A percentile compares a stretch with the other conserved stretches of the same genome.
Evolutionary conservation across 2,113 vertebrate species (phyloP).

Genomic region (Anhinga anhinga): DNA sequence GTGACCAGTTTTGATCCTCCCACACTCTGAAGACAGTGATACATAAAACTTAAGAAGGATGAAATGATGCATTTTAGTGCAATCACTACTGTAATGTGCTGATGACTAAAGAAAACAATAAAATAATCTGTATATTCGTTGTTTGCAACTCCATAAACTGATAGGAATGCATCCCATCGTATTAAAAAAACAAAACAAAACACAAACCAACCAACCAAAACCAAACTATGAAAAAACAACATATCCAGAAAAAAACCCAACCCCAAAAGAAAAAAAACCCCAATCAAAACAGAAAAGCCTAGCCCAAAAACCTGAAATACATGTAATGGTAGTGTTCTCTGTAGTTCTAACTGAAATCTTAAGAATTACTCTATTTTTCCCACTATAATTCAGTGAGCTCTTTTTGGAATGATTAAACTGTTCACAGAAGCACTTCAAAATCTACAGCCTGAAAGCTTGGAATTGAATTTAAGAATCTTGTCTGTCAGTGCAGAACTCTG

Average conservation of each 20-base stretch:
- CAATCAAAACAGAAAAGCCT: not conserved
- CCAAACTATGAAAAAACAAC: not conserved
- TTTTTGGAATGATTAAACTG: not conserved
- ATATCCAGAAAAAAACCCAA: not conserved
- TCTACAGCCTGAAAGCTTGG: not conserved
- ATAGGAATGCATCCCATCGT: not conserved
- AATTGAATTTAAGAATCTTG: not conserved
- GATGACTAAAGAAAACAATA: not conserved
- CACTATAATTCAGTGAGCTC: not conserved
- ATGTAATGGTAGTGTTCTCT: not conserved
- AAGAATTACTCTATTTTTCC: not conserved
- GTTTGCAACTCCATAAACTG: not conserved
- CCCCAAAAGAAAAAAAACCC: too few species aligned
- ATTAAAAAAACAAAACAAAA: not conserved
- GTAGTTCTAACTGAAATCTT: not conserved
- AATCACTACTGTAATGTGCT: not conserved
- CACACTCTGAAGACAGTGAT: not conserved
- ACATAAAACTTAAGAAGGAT: not conserved
- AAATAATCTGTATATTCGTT: not conserved
- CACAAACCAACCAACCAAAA: not conserved
- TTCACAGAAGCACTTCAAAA: not conserved
- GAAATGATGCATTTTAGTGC: not conserved
- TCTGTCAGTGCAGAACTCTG: slow-evolving; percentile 2
- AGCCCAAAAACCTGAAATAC: not conserved
- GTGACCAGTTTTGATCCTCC: not conserved